A percentile compares a stretch with the other conserved stretches of the same genome.
Conservation (phyloP, 2,797 vertebrate species). For the Poeciliopsis infans region DNA sequence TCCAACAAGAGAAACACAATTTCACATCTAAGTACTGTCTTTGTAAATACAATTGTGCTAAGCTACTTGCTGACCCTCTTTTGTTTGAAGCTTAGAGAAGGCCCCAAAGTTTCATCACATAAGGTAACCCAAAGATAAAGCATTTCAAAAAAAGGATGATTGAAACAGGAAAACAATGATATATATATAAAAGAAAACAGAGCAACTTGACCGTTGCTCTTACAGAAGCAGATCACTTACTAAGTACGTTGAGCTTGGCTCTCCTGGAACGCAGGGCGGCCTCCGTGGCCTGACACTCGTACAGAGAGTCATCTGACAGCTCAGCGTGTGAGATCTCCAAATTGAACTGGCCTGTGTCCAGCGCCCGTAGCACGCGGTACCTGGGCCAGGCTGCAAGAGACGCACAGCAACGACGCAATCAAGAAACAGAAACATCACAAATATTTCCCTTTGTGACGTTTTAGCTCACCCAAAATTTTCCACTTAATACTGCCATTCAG, state of each 20-base stretch:
- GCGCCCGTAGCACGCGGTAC: constrained; percentile 87
- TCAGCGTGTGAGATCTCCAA: constrained; percentile 90
- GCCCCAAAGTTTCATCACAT: background rate
- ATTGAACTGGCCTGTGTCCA: constrained; percentile 92
- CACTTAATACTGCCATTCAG: too few species aligned
- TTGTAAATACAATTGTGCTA: background rate
- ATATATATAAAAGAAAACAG: background rate
- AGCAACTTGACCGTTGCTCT: background rate
- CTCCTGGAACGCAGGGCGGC: constrained; percentile 90
- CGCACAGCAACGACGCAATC: constrained; percentile 24
- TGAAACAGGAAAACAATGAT: background rate
- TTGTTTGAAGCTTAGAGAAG: background rate
- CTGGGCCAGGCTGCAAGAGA: constrained; percentile 88
- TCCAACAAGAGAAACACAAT: background rate
- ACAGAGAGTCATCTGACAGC: constrained; percentile 91
- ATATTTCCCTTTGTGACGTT: background rate
- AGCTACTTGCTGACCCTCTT: background rate
- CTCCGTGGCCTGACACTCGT: constrained; percentile 96
- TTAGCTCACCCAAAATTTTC: background rate
- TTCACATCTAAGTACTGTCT: background rate
- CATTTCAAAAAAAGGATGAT: background rate
- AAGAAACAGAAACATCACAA: background rate
- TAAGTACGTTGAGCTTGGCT: constrained; percentile 92
- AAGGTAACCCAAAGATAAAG: background rate
- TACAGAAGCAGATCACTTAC: constrained; percentile 74